phyloP scores from a whole-genome alignment of 2,888 invertebrate genomes.

The Leucozona laternaria region DNA sequence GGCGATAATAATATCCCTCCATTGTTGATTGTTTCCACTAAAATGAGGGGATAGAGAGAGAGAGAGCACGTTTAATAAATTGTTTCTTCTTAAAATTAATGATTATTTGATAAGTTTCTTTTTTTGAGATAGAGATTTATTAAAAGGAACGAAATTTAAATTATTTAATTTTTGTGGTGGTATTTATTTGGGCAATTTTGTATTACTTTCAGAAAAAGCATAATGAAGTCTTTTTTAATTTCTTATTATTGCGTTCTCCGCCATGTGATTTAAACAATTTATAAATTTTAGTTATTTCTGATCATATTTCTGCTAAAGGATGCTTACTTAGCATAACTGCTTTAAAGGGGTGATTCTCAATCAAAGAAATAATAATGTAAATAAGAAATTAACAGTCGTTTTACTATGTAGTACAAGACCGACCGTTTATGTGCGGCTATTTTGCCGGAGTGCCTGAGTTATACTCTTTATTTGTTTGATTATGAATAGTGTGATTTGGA shows the following conservation, averaged over 20 bases:
- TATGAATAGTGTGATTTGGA: too few species aligned
- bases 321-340: not conserved
- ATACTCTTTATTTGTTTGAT: too few species aligned
- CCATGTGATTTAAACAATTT: too few species aligned
- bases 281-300: not conserved
- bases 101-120: not conserved
- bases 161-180: not conserved
- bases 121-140: not conserved
- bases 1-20: constrained; percentile 90
- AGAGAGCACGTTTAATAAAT: not conserved
- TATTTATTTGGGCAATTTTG: not conserved
- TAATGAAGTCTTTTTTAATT: not conserved
- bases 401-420: not conserved
- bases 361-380: not conserved
- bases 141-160: not conserved
- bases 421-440: not conserved
- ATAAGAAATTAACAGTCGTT: not conserved
- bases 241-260: not conserved
- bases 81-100: not conserved
- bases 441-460: not conserved
- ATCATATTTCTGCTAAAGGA: not conserved
- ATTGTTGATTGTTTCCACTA: constrained; percentile 87
- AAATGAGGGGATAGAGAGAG: constrained; percentile 50
- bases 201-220: not conserved
- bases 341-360: not conserved